Conservation (phyloP, 2,113 vertebrate species). For the Neodontobutis hainanensis region DNA sequence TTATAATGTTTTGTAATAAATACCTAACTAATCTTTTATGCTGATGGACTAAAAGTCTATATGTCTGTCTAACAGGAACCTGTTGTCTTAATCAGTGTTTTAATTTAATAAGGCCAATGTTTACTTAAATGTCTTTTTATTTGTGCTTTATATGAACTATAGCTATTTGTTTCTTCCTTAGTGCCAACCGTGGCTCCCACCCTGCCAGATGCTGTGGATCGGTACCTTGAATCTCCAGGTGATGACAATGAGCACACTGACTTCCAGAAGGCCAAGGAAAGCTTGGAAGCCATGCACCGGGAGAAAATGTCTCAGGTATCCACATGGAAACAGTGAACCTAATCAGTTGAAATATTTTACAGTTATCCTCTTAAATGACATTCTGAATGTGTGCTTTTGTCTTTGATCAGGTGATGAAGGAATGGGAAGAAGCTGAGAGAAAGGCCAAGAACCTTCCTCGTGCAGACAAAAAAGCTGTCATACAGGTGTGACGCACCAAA, state of each 20-base stretch:
- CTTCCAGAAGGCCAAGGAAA: constrained; percentile 97
- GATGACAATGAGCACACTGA: constrained; percentile 91
- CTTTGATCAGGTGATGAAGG: constrained; percentile 89
- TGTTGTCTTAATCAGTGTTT: constrained; percentile 1
- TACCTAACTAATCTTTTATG: constrained; percentile 9
- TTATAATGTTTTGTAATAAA: constrained; percentile 13
- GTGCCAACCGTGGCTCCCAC: constrained; percentile 87
- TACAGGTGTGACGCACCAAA: constrained; percentile 84
- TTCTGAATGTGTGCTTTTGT: background rate
- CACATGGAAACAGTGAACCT: background rate
- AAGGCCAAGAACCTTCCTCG: constrained; percentile 94
- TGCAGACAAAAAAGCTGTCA: constrained; percentile 92
- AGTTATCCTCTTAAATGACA: background rate
- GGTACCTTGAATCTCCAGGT: constrained; percentile 91
- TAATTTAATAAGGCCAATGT: background rate
- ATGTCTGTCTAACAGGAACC: background rate
- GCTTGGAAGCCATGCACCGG: constrained; percentile 91
- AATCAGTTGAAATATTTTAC: background rate
- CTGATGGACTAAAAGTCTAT: background rate
- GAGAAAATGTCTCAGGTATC: constrained; percentile 93
- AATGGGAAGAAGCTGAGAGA: constrained; percentile 96
- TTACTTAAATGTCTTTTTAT: background rate
- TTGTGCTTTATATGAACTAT: constrained; percentile 5
- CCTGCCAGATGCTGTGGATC: constrained; percentile 91
- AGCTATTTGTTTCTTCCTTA: constrained; percentile 21